Conservation (phyloP, 2,797 vertebrate species). For the Limosa lapponica region DNA sequence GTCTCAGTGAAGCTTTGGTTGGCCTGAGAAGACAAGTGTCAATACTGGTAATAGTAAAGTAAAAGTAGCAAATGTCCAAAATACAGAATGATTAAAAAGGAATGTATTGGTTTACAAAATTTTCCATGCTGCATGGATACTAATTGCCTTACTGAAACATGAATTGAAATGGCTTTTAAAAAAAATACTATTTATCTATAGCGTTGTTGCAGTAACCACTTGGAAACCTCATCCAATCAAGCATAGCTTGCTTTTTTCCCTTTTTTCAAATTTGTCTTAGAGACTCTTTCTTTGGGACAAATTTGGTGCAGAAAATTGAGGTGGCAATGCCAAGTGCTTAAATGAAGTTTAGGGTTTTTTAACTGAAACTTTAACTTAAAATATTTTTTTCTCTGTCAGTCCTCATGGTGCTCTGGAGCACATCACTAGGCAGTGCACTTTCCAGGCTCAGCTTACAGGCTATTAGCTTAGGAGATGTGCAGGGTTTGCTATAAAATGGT, state of each 20-base stretch:
- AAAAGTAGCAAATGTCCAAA: background rate
- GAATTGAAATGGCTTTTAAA: background rate
- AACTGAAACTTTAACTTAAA: background rate
- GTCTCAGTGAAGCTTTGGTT: background rate
- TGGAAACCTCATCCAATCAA: background rate
- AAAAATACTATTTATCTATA: background rate
- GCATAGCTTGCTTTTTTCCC: background rate
- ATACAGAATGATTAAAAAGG: background rate
- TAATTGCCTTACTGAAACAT: background rate
- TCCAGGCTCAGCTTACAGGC: background rate
- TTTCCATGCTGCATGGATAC: background rate
- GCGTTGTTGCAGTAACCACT: background rate
- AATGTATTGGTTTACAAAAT: background rate
- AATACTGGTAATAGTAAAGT: background rate
- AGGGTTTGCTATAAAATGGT: background rate
- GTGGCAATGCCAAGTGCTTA: background rate
- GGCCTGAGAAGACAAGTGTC: background rate
- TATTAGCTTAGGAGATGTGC: background rate
- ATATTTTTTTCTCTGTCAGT: background rate
- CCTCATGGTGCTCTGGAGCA: background rate
- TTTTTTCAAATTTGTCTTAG: background rate
- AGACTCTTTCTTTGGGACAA: background rate
- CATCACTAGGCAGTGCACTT: background rate
- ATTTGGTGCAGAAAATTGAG: background rate
- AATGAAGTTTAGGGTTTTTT: background rate